These are phyloP conservation scores for Glyphotaelius pellucidus DNA, from an alignment of 2,888 invertebrate species.

Conservation along the genomic window DNA sequence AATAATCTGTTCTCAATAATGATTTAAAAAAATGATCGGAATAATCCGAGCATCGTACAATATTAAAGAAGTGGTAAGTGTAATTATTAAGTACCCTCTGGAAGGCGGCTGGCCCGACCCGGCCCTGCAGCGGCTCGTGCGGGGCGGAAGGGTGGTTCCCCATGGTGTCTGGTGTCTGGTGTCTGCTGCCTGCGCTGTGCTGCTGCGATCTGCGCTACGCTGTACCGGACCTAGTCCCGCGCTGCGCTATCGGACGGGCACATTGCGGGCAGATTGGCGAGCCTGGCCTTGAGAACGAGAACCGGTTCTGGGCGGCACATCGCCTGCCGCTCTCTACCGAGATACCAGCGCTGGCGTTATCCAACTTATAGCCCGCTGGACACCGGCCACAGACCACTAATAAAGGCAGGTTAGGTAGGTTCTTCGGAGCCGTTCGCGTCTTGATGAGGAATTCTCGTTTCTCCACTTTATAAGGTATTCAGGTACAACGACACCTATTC, in stretches of 20 bases:
- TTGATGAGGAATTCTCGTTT: neutral
- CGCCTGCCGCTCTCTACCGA: neutral
- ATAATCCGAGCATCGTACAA: too few species aligned
- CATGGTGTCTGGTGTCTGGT: constrained; percentile 79
- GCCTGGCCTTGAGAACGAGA: constrained; percentile 70
- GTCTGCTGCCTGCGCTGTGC: constrained; percentile 41
- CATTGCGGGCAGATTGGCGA: constrained; percentile 75
- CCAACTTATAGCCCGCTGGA: neutral
- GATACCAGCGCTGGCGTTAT: neutral
- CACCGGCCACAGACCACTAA: neutral
- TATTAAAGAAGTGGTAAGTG: neutral
- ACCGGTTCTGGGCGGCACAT: constrained; percentile 27
- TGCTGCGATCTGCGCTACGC: neutral
- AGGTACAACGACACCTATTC: neutral
- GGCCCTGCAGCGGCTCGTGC: constrained; percentile 88
- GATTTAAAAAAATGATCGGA: too few species aligned
- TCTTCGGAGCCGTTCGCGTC: too few species aligned
- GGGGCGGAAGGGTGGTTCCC: constrained; percentile 90
- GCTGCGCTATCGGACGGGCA: constrained; percentile 74
- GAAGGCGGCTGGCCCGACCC: constrained; percentile 71
- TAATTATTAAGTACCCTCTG: constrained; percentile 53
- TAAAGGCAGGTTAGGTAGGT: neutral
- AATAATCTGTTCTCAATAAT: neutral
- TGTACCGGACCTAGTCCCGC: constrained; percentile 70
- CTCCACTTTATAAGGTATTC: neutral